Percentiles rank a stretch among this genome's conserved stretches.
phyloP scores from a whole-genome alignment of 2,113 vertebrate genomes.

The Bubo bubo region DNA sequence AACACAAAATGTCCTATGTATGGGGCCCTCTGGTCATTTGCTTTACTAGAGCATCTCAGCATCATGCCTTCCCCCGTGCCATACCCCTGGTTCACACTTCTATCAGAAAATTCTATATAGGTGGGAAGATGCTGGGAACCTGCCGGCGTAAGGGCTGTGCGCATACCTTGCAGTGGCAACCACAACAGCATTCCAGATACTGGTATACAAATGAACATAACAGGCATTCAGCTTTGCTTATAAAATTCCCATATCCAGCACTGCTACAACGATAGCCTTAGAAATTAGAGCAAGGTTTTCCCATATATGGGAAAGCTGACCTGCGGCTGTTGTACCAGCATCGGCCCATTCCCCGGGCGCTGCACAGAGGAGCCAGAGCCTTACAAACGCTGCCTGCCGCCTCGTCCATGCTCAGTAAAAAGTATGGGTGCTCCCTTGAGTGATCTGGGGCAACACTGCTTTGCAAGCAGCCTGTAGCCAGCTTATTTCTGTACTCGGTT shows the following conservation, averaged over 20 bases:
- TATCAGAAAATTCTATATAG: background rate
- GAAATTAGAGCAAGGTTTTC: constrained; percentile 49
- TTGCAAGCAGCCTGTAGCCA: background rate
- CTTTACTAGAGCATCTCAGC: background rate
- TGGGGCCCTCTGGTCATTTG: background rate
- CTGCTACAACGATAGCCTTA: constrained; percentile 10
- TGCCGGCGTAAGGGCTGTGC: background rate
- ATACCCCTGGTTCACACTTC: background rate
- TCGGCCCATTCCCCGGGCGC: background rate
- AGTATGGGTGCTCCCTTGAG: background rate
- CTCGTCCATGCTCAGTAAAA: fast-evolving
- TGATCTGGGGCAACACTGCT: background rate
- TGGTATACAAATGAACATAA: background rate
- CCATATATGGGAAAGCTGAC: constrained; percentile 49
- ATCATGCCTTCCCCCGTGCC: fast-evolving
- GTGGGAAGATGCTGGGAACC: background rate
- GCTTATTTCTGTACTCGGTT: background rate
- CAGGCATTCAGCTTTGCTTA: constrained; percentile 1
- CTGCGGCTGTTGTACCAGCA: background rate
- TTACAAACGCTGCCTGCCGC: background rate
- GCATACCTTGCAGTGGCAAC: background rate
- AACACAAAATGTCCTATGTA: background rate
- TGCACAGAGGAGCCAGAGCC: fast-evolving
- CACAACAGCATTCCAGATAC: fast-evolving
- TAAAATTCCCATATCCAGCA: constrained; percentile 45